Base-by-base conservation (phyloP, 2,888 invertebrate species). In the Sinohyriopsis cumingii region DNA sequence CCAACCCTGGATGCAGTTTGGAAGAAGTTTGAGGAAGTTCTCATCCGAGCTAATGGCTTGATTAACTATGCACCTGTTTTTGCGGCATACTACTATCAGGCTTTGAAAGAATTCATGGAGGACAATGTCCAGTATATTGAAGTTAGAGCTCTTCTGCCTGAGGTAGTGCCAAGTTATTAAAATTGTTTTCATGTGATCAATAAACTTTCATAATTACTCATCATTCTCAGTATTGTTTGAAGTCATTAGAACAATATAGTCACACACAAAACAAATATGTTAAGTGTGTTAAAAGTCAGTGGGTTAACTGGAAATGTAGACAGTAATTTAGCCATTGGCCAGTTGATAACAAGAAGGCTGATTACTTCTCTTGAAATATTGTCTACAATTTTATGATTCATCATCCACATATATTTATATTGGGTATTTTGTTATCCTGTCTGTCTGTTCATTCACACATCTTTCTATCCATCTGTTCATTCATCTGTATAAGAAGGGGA, bases 51-150 rank as follows among this genome's bases (percentile, higher is more conserved):
- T 3, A 71, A 75, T 63, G 85, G 85, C n/a, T 78, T 88, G 6
- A 70, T 88, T 19, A 78, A 79, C 65, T 82, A 87, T 65, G 79
- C 77, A 9, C 84, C 84, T 0, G 84, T 87, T 20, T 85, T 87
- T 72, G 69, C 70, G 25, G 84, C 84, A 61, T 88, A 87, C 72
- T 82, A 81, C 66, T 77, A 77, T 55, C 79, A 84, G 54, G 85
- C 84, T 0, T 73, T 89, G 61, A 55, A 69, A 19, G 80, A 83
- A 61, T 85, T 87, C 65, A 67, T 75, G 25, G 74, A 78, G 6
- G 89, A 89, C 73, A 86, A 86, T 75, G 88, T 88, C 1, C 87
- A 87, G 76, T 88, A 87, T 69, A 59, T 87, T 6, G 89, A 89
- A 75, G 69, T 87, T 19, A 72, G 89, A 55, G 80, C 75, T 22